Evolutionary conservation across 2,888 invertebrate species (phyloP).

Genomic region (Napeogenes sylphis): DNA sequence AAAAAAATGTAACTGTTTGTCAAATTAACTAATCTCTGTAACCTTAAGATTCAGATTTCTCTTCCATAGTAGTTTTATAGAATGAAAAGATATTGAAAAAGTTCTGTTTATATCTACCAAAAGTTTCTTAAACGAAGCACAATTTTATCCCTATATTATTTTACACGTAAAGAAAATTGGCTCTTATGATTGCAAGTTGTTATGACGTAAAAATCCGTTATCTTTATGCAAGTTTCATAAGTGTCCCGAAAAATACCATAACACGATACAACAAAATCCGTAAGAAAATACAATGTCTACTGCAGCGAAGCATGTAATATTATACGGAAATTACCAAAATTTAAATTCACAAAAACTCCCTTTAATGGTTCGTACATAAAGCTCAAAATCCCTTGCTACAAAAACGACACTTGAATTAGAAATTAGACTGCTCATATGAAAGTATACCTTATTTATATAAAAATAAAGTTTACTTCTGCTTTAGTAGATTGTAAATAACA

Average conservation of each 20-base stretch:
- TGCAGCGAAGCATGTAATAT: slow-evolving; percentile 41
- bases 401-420: slow-evolving; percentile 13
- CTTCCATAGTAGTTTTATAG: too few relatives aligned
- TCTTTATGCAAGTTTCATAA: slow-evolving; percentile 7
- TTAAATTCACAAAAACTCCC: slow-evolving; percentile 5
- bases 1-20: too few relatives aligned
- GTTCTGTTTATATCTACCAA: too few relatives aligned
- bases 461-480: slow-evolving; percentile 8
- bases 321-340: slow-evolving; percentile 19
- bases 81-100: too few relatives aligned
- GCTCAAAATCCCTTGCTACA: slow-evolving; percentile 16
- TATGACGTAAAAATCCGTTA: slow-evolving; percentile 6
- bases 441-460: slow-evolving; percentile 18
- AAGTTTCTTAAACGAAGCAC: too few relatives aligned
- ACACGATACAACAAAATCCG: slow-evolving; percentile 40
- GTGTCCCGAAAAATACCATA: slow-evolving; percentile 7
- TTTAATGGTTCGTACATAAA: slow-evolving; percentile 9
- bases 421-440: slow-evolving; percentile 16
- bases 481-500: slow-evolving; percentile 6
- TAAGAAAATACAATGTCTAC: slow-evolving; percentile 49
- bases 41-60: too few relatives aligned
- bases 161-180: not conserved
- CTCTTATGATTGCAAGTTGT: slow-evolving; percentile 1
- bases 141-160: not conserved
- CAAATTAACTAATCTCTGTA: too few relatives aligned